Conservation (phyloP, 1,140 invertebrate species). For the Drosophila quadrilineata region DNA sequence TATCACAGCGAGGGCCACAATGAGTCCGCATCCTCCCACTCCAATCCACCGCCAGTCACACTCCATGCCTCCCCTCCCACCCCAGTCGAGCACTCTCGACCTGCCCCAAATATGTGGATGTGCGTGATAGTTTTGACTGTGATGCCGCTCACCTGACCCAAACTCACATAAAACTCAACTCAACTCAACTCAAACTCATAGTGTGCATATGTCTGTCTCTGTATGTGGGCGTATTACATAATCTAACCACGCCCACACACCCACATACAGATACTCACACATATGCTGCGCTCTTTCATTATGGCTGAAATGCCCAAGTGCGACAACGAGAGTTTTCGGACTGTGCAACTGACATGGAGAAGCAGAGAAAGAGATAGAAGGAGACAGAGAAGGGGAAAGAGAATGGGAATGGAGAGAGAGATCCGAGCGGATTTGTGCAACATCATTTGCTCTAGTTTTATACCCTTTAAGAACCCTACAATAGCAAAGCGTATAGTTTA, state of each 20-base stretch:
- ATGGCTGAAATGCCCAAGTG: conserved; percentile 31
- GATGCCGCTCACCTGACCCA: conserved; percentile 56
- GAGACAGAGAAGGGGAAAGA: too few species aligned
- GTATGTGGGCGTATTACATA: background rate
- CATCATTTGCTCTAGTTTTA: background rate
- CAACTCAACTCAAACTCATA: conserved; percentile 2
- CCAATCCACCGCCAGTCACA: background rate
- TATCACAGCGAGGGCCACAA: conserved; percentile 62
- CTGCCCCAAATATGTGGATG: conserved; percentile 68
- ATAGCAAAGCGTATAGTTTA: background rate
- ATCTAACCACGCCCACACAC: conserved; percentile 5
- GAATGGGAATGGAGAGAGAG: too few species aligned
- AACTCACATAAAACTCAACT: conserved; percentile 48
- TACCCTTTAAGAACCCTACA: background rate
- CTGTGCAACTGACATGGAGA: conserved; percentile 22
- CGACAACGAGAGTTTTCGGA: conserved; percentile 32
- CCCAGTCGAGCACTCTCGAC: conserved; percentile 32
- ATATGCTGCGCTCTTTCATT: conserved; percentile 62
- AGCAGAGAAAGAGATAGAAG: too few species aligned
- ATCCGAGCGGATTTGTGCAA: conserved; percentile 7
- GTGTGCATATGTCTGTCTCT: conserved; percentile 20
- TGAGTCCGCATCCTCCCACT: conserved; percentile 18
- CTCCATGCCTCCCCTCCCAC: background rate
- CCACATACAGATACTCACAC: conserved; percentile 31
- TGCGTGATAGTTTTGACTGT: conserved; percentile 72